Evolutionary conservation across 2,797 vertebrate species (phyloP), one percentile per base, ranked within the genome.

Genomic region (Pseudomugil gertrudae): DNA sequence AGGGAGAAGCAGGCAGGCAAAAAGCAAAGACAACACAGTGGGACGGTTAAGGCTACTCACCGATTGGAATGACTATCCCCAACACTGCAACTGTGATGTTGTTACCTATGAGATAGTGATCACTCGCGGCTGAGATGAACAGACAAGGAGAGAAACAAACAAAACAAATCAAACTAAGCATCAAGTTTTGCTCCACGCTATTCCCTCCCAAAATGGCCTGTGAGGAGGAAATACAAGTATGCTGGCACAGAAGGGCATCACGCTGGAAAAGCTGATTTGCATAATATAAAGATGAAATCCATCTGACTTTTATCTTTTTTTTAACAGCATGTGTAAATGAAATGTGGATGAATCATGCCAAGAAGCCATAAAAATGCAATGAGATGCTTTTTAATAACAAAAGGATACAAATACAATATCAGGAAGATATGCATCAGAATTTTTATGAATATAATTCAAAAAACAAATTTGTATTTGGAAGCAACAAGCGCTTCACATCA

Each of bases 1-100:
- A 87, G 82, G 86, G 84, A 79, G 69, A 84, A 84, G 88, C 87
- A 81, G 77, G 78, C 69, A 45, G 63, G 66, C 84, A 73, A 54
- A 76, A 65, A 79, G 75, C 72, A 57, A 66, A 81, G 48, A 78
- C 67, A 74, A 71, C 69, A 68, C 80, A 29, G 32, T 6, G n/a
- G 60, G 55, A 26, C 60, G 69, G 73, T 72, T 19, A 48, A 57
- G 63, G 57, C 60, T 85, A 94, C 97, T 96, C 93, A 99, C 97
- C 97, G 15, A 98, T 95, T 85, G 97, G 98, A 79, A 98, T 96
- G 63, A 97, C 92, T 72, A 98, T 95, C 55, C 97, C 97, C 87
- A 99, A 92, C 72, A 97, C 94, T 24, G 97, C 97, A 55, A 97
- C 95, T 23, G 97, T 98, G 85, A 98, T 95, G 52, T 97, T 96